A percentile compares a stretch with the other conserved stretches of the same genome.
Conservation (phyloP, 2,888 invertebrate species). For the Drosophila recens region DNA sequence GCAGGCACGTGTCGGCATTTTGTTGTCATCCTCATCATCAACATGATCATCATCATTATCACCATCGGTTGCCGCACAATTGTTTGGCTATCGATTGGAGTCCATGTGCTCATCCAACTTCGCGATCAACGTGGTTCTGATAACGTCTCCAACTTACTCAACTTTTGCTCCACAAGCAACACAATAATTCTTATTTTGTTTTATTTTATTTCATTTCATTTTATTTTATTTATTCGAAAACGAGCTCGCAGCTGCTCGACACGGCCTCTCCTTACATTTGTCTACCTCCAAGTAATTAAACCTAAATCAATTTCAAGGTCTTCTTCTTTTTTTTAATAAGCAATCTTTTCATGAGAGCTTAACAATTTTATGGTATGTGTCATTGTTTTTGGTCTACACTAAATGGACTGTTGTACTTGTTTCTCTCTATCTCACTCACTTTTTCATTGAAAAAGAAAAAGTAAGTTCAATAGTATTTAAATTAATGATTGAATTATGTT, state of each 20-base stretch:
- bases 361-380: background rate
- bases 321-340: background rate
- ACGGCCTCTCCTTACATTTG: constrained; percentile 13
- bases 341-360: background rate
- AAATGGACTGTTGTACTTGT: background rate
- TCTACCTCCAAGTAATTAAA: constrained; percentile 17
- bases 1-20: constrained; percentile 71
- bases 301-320: constrained; percentile 25
- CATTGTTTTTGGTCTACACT: background rate
- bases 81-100: constrained; percentile 62
- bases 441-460: too few relatives aligned
- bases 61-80: constrained; percentile 20
- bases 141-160: constrained; percentile 39
- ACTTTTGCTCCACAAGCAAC: constrained; percentile 38
- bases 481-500: too few relatives aligned
- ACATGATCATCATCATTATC: constrained; percentile 27
- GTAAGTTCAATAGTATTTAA: too few relatives aligned
- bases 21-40: constrained; percentile 35
- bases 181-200: constrained; percentile 11
- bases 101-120: constrained; percentile 29
- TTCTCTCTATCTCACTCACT: background rate
- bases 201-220: background rate
- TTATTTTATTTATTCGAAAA: background rate
- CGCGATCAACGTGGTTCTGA: constrained; percentile 65
- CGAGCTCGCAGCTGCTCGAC: constrained; percentile 1